Conservation (phyloP, 2,113 vertebrate species). For the Amphiprion ocellaris region DNA sequence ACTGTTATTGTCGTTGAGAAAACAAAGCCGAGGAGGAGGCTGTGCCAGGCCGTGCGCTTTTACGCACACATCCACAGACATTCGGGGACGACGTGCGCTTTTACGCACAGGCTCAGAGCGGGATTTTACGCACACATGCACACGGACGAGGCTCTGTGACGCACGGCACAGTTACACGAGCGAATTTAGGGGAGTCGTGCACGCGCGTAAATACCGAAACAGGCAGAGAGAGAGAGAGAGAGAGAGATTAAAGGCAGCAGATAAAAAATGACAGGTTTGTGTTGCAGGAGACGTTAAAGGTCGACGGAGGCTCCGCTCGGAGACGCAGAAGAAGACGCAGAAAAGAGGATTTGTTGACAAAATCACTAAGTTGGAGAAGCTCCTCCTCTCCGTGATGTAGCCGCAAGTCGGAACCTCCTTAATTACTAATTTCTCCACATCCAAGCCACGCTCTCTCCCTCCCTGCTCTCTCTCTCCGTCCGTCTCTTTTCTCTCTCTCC, state of each 20-base stretch:
- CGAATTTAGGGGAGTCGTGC: neutral
- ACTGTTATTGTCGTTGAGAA: slow-evolving; percentile 62
- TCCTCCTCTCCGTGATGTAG: slow-evolving; percentile 76
- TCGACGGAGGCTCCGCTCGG: slow-evolving; percentile 1
- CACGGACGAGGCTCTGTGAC: neutral
- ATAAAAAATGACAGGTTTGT: slow-evolving; percentile 27
- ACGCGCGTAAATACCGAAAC: slow-evolving; percentile 42
- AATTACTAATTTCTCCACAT: slow-evolving; percentile 81
- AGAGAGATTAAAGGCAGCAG: slow-evolving; percentile 40
- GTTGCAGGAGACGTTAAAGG: slow-evolving; percentile 46
- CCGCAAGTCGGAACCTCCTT: slow-evolving; percentile 76
- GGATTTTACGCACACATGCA: slow-evolving; percentile 33
- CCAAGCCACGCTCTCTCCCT: slow-evolving; percentile 53
- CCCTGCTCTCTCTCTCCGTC: slow-evolving; percentile 23
- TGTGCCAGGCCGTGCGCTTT: slow-evolving; percentile 27
- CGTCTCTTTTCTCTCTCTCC: slow-evolving; percentile 58
- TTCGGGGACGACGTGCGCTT: slow-evolving; percentile 6
- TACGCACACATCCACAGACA: slow-evolving; percentile 37
- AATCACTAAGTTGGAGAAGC: slow-evolving; percentile 63
- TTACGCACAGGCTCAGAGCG: slow-evolving; percentile 42
- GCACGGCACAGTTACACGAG: neutral
- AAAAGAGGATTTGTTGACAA: slow-evolving; percentile 59
- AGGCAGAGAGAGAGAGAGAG: neutral
- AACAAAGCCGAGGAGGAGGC: slow-evolving; percentile 64
- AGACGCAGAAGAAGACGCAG: slow-evolving; percentile 28